A percentile compares a stretch with the other conserved stretches of the same genome.
Conservation (phyloP, 2,888 invertebrate genomes). For the Eilema depressum region DNA sequence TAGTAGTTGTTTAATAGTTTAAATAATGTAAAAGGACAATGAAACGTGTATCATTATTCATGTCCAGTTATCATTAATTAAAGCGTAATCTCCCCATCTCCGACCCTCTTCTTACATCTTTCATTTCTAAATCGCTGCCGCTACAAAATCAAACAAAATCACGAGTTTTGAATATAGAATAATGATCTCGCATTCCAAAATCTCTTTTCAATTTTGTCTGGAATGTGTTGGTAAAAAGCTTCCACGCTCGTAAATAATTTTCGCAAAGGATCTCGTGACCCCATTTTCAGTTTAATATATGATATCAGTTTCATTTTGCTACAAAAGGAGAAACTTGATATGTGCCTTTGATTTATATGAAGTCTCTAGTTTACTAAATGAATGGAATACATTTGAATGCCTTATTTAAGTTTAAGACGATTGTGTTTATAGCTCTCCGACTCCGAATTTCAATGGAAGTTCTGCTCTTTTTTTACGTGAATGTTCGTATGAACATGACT, state of each 20-base stretch:
- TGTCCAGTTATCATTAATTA: too few species aligned
- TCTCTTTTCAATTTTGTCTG: neutral
- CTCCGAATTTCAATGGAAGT: neutral
- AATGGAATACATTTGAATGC: neutral
- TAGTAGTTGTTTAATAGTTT: too few species aligned
- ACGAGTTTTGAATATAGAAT: neutral
- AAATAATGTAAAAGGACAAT: too few species aligned
- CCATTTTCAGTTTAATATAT: conserved; percentile 33
- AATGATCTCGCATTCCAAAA: neutral
- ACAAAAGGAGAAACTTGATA: conserved; percentile 14
- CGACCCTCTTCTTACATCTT: too few species aligned
- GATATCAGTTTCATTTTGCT: conserved; percentile 25
- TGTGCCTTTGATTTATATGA: conserved; percentile 1
- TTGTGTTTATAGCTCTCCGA: neutral
- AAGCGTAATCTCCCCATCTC: too few species aligned
- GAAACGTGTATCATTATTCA: too few species aligned
- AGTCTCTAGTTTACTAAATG: conserved; percentile 20
- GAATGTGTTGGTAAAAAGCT: neutral
- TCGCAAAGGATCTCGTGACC: conserved; percentile 5
- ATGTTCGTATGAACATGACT: neutral
- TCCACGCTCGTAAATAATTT: neutral
- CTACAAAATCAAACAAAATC: neutral
- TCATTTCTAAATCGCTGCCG: neutral
- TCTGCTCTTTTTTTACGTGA: neutral
- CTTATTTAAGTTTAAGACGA: neutral